Evolutionary conservation across 1,140 invertebrate species (phyloP).

Genomic region (Neodiprion virginianus): DNA sequence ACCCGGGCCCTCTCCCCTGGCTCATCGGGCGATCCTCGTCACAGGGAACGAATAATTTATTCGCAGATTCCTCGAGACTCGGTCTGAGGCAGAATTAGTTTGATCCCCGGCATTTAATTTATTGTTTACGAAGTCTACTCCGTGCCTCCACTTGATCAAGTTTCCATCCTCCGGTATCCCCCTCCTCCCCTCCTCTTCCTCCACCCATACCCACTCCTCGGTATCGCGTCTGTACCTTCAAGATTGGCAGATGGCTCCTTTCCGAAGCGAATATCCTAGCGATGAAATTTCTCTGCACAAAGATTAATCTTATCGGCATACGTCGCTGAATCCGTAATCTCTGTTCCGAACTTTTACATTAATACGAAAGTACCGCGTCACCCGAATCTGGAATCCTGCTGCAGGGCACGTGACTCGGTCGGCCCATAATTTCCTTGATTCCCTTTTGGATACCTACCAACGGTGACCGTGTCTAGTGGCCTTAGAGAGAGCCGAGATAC

Average conservation of each 20-base stretch:
- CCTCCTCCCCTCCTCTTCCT: not conserved
- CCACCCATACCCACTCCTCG: not conserved
- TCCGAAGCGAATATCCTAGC: not conserved
- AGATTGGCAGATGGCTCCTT: slow-evolving; percentile 1
- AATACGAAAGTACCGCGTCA: not conserved
- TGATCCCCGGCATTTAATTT: slow-evolving; percentile 16
- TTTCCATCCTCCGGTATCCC: not conserved
- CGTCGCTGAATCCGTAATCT: no score
- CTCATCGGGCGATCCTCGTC: not conserved
- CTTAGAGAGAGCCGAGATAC: slow-evolving; percentile 12
- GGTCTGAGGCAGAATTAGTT: slow-evolving; percentile 14
- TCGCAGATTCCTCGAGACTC: slow-evolving; percentile 14
- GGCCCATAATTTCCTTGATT: not conserved
- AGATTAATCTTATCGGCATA: not conserved
- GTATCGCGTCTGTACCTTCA: not conserved
- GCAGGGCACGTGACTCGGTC: not conserved
- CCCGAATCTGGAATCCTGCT: not conserved
- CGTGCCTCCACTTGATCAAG: slow-evolving; percentile 7
- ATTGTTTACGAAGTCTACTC: slow-evolving; percentile 16
- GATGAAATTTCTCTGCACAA: not conserved
- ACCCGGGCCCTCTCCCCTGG: not conserved
- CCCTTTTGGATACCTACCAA: not conserved
- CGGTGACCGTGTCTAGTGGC: not conserved
- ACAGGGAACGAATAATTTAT: slow-evolving; percentile 13
- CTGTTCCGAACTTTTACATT: no score